These are phyloP conservation scores for Monomorium pharaonis DNA, from an alignment of 1,140 invertebrate species.

Conservation along the genomic window DNA sequence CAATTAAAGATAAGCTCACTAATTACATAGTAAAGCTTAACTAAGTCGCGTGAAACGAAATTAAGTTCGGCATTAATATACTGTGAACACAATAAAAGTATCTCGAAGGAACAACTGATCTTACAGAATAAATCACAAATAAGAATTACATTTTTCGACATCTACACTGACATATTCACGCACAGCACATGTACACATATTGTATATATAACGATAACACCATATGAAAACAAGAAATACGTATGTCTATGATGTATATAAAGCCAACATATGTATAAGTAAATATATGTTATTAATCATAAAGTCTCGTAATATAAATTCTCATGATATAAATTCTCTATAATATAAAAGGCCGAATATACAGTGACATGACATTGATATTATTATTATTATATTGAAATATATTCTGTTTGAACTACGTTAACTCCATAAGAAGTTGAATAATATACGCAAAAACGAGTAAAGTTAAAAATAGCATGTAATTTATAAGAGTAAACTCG, in stretches of 20 bases:
- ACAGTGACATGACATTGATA: slow-evolving; percentile 50
- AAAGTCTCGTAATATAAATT: slow-evolving; percentile 63
- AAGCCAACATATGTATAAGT: slow-evolving; percentile 36
- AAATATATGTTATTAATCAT: slow-evolving; percentile 64
- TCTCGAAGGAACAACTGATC: slow-evolving; percentile 45
- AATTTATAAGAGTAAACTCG: slow-evolving; percentile 28
- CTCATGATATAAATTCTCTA: slow-evolving; percentile 28
- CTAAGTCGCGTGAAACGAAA: neutral
- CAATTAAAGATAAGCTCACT: neutral
- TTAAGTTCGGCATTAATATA: neutral
- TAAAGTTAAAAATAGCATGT: slow-evolving; percentile 18
- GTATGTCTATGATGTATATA: slow-evolving; percentile 10
- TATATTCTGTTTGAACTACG: neutral
- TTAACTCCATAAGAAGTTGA: neutral
- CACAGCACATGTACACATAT: slow-evolving; percentile 5
- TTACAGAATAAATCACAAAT: slow-evolving; percentile 35
- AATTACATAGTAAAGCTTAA: neutral
- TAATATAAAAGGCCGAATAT: slow-evolving; percentile 60
- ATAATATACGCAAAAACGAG: neutral
- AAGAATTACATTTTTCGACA: neutral
- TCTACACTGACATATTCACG: slow-evolving; percentile 13
- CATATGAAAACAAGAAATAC: slow-evolving; percentile 30
- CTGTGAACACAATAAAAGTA: neutral
- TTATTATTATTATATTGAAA: slow-evolving; percentile 33
- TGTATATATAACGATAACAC: slow-evolving; percentile 21